Base-by-base conservation (phyloP, 2,797 vertebrate species). In the Esox masquinongy region DNA sequence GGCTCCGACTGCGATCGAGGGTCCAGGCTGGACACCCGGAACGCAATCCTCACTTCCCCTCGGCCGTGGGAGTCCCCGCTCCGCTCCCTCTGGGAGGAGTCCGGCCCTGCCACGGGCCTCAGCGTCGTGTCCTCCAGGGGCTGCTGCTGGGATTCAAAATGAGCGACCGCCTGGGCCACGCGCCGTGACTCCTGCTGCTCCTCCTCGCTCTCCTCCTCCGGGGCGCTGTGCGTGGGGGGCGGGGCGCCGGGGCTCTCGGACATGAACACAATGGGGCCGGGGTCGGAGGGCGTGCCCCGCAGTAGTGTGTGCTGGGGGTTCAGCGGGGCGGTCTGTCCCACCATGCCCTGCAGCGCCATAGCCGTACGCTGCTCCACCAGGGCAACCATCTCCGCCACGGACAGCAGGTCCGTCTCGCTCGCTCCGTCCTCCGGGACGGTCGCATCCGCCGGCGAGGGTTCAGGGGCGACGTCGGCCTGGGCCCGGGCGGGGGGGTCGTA, bases 341-440 rank as follows among this genome's bases (percentile, higher is more conserved):
- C 94, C 39, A 95, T 95, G 68, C 83, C 93, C 84, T 96, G 96
- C 73, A 96, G 84, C 0, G 96, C 96, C 91, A 97, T 83, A 0
- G 95, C 95, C 0, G 95, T 93, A 74, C 97, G 92, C 89, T 94
- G 96, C 84, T 99, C 97, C 14, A 98, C 97, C 86, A 97, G 82
- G 0, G 97, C 97, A 80, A 99, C 97, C 97, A 99, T 98, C 87
- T 99, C 96, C 0, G 97, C 97, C 73, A 99, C 97, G 0, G 97
- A 98, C 15, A 98, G 91, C 77, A 97, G 90, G 82, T 99, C 97
- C 0, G 95, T 90, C 24, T 96, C 94, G 0, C 81, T 90, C 0
- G 88, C 80, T 19, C 86, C 93, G 53, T 93, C 91, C 8, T 92
- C 90, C 0, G 87, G 56, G 0, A 80, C 83, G 0, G 73, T 66